Conservation (phyloP, 2,888 invertebrate genomes). For the Gortyna flavago region DNA sequence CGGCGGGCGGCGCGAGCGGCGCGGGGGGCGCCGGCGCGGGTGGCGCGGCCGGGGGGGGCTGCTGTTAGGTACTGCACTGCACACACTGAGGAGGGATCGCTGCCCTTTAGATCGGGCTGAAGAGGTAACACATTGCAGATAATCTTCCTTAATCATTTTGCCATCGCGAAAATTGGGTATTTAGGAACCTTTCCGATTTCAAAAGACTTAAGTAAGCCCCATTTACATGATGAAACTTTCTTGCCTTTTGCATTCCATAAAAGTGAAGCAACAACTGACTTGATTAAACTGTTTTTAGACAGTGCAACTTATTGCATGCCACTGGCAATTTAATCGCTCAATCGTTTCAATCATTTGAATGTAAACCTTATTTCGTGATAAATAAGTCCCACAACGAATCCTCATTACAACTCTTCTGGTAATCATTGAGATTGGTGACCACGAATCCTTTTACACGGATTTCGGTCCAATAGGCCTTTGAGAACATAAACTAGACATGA, state of each 20-base stretch:
- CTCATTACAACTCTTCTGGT: neutral
- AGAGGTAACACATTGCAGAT: slow-evolving; percentile 54
- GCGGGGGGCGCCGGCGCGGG: slow-evolving; percentile 95
- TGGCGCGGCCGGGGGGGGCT: slow-evolving; percentile 96
- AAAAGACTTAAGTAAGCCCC: too few species aligned
- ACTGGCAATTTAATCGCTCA: too few species aligned
- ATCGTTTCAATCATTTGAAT: neutral
- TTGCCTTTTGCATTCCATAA: too few species aligned
- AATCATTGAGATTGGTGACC: neutral
- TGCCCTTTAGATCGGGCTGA: slow-evolving; percentile 57
- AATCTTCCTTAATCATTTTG: neutral
- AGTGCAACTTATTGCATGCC: too few species aligned
- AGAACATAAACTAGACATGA: neutral
- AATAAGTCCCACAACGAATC: neutral
- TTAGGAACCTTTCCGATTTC: neutral
- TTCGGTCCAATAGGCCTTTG: neutral
- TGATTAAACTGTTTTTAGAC: too few species aligned
- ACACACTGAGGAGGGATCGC: slow-evolving; percentile 82
- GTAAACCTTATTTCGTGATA: neutral
- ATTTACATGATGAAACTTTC: too few species aligned
- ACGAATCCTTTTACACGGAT: neutral
- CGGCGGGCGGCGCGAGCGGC: slow-evolving; percentile 95
- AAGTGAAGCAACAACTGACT: too few species aligned
- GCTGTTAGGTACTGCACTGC: slow-evolving; percentile 93
- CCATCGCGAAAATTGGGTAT: neutral